phyloP scores from a whole-genome alignment of 2,797 vertebrate genomes.

The Aeoliscus strigatus region DNA sequence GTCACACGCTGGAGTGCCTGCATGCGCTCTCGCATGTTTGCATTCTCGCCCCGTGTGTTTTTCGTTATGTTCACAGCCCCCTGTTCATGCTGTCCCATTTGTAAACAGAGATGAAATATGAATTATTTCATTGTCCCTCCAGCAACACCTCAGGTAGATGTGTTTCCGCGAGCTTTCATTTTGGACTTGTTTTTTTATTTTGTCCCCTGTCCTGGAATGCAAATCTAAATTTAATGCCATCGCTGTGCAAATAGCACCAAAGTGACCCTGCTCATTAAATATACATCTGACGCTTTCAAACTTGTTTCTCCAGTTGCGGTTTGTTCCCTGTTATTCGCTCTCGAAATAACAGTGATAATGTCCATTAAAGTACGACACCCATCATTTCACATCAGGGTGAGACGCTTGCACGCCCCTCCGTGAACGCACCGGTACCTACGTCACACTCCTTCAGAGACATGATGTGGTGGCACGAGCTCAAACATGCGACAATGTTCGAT shows the following conservation, averaged over 20 bases:
- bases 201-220: slow-evolving; percentile 21
- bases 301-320: slow-evolving; percentile 38
- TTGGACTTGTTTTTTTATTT: slow-evolving; percentile 23
- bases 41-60: slow-evolving; percentile 9
- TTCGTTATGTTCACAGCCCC: slow-evolving; percentile 17
- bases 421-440: no score
- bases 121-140: slow-evolving; percentile 17
- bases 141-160: slow-evolving; percentile 35
- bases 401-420: no score
- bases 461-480: no score
- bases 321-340: slow-evolving; percentile 42
- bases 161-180: slow-evolving; percentile 31
- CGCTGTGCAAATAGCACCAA: slow-evolving; percentile 29
- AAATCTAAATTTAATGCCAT: slow-evolving; percentile 38
- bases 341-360: slow-evolving; percentile 52
- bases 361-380: slow-evolving; percentile 33
- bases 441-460: no score
- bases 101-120: slow-evolving; percentile 45
- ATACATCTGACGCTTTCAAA: slow-evolving; percentile 47
- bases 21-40: slow-evolving; percentile 5
- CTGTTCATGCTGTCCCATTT: slow-evolving; percentile 26
- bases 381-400: slow-evolving; percentile 15
- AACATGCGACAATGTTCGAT: no score
- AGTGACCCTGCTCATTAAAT: slow-evolving; percentile 49
- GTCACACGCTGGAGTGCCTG: no score